Conservation (phyloP, 2,113 vertebrate species). For the Phoenicopterus ruber region DNA sequence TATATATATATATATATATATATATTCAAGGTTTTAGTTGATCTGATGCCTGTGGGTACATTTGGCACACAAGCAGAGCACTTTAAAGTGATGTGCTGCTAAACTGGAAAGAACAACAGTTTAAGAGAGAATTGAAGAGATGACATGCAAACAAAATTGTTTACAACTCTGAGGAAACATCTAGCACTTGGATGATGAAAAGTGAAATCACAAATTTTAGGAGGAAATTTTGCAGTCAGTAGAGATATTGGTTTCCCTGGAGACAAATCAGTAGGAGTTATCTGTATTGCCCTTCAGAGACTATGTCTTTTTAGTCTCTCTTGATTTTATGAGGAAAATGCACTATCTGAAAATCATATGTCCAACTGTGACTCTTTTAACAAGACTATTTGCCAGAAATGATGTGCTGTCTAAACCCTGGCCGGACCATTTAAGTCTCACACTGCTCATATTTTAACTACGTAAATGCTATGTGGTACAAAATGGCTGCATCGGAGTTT, state of each 20-base stretch:
- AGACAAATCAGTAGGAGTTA: background rate
- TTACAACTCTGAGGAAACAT: background rate
- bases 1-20: too few relatives aligned
- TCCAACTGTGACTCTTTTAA: background rate
- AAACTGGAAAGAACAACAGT: background rate
- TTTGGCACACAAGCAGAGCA: background rate
- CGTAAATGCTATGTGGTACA: background rate
- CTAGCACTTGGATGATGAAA: background rate
- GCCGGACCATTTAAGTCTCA: background rate
- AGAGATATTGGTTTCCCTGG: background rate
- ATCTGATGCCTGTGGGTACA: background rate
- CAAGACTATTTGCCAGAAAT: background rate
- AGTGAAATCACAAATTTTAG: background rate
- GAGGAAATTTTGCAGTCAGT: background rate
- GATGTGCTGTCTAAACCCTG: background rate
- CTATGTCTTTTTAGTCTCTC: background rate
- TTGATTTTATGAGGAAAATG: background rate
- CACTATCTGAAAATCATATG: background rate
- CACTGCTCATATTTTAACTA: background rate
- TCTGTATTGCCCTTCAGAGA: background rate
- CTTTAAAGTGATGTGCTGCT: background rate
- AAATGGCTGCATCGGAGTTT: fast-evolving
- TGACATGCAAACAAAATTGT: background rate
- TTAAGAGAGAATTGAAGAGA: background rate
- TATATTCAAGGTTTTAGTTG: background rate